Evolutionary conservation across 2,797 vertebrate species (phyloP).

Genomic region (Ceryle rudis): DNA sequence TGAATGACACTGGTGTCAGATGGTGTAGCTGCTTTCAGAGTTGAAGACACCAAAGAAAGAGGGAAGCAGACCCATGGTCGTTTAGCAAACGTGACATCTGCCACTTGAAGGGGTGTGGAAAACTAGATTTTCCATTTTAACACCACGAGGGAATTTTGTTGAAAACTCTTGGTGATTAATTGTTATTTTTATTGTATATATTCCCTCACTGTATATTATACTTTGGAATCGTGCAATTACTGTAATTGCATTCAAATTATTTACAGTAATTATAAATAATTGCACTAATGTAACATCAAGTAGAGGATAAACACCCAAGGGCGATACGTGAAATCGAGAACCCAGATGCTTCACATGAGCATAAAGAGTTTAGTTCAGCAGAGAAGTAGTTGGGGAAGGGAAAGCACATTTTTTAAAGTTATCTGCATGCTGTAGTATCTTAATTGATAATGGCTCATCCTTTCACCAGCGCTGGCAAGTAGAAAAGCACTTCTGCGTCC

Average conservation of each 20-base stretch:
- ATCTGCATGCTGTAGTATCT: not conserved
- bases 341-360: not conserved
- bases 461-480: not conserved
- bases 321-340: not conserved
- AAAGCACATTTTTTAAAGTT: not conserved
- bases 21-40: not conserved
- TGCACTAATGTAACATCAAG: slow-evolving; percentile 16
- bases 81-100: not conserved
- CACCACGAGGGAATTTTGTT: not conserved
- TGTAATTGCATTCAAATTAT: slow-evolving; percentile 62
- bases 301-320: slow-evolving; percentile 34
- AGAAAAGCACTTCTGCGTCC: not conserved
- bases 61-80: not conserved
- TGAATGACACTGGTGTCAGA: not conserved
- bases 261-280: slow-evolving; percentile 63
- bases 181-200: slow-evolving; percentile 11
- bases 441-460: not conserved
- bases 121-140: not conserved
- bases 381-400: not conserved
- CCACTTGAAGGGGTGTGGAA: not conserved
- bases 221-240: slow-evolving; percentile 20
- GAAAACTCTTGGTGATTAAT: not conserved
- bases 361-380: not conserved
- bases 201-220: not conserved
- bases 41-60: not conserved